Evolutionary conservation across 2,888 invertebrate genomes (phyloP).

Genomic region (Agonopterix alstromeriana): DNA sequence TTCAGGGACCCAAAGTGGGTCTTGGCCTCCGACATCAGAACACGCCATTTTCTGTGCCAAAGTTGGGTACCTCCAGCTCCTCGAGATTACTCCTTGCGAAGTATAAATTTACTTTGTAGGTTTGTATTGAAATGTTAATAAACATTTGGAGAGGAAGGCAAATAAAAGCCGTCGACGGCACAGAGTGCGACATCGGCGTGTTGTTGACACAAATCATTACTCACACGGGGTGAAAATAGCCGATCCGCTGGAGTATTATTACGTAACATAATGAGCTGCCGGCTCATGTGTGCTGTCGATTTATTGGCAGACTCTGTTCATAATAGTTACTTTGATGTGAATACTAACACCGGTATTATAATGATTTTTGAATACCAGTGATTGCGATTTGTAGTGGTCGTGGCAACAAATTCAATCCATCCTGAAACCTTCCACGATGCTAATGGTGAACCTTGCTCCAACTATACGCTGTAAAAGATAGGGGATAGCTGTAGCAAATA

Average conservation of each 20-base stretch:
- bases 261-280: not conserved
- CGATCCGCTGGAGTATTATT: not conserved
- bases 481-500: too few relatives aligned
- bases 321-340: not conserved
- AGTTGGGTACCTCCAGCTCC: too few relatives aligned
- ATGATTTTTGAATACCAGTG: too few relatives aligned
- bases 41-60: too few relatives aligned
- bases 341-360: not conserved
- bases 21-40: too few relatives aligned
- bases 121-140: constrained; percentile 11
- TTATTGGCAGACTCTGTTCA: constrained; percentile 15
- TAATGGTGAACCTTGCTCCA: too few relatives aligned
- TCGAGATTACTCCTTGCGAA: too few relatives aligned
- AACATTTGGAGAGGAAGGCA: constrained; percentile 5
- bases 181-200: constrained; percentile 18
- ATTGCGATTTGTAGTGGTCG: too few relatives aligned
- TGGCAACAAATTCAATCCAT: too few relatives aligned
- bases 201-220: constrained; percentile 34
- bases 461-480: too few relatives aligned
- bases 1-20: too few relatives aligned
- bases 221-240: constrained; percentile 16
- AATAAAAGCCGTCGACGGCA: constrained; percentile 14
- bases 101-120: constrained; percentile 12
- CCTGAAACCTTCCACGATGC: too few relatives aligned
- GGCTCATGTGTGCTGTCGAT: not conserved